Percentiles rank a stretch among this genome's conserved stretches.
Evolutionary conservation across 2,888 invertebrate species (phyloP).

Genomic region (Calephelis perditalis): DNA sequence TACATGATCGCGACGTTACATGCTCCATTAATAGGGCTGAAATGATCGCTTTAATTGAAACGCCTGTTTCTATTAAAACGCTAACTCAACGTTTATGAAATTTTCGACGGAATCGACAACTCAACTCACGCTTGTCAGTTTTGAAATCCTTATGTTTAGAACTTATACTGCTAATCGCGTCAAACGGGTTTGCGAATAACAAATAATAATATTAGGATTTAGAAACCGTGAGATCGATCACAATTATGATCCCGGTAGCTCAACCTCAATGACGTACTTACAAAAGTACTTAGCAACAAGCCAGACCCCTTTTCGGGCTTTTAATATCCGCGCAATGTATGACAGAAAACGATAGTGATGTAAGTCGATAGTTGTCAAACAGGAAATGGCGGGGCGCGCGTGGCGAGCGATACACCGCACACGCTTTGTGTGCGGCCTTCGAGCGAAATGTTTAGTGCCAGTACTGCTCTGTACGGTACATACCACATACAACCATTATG

Average conservation of each 20-base stretch:
- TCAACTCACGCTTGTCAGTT: conserved; percentile 42
- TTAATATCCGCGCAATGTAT: conserved; percentile 66
- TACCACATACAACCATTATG: conserved; percentile 61
- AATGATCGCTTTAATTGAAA: conserved; percentile 64
- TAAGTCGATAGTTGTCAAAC: conserved; percentile 76
- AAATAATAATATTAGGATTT: conserved; percentile 32
- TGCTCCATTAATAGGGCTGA: conserved; percentile 64
- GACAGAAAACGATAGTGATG: conserved; percentile 76
- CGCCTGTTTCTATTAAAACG: conserved; percentile 54
- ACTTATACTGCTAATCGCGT: not conserved
- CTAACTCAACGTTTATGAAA: conserved; percentile 40
- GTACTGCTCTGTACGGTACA: conserved; percentile 37
- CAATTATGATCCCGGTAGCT: conserved; percentile 61
- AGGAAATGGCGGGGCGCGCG: conserved; percentile 73
- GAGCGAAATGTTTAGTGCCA: conserved; percentile 61
- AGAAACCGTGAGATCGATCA: conserved; percentile 56
- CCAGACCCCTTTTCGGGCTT: conserved; percentile 68
- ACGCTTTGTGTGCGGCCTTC: conserved; percentile 68
- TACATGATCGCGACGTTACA: conserved; percentile 55
- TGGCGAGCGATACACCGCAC: conserved; percentile 61
- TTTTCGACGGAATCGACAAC: conserved; percentile 41
- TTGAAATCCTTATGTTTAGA: conserved; percentile 7
- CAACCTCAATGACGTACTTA: conserved; percentile 59
- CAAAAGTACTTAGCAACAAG: conserved; percentile 64
- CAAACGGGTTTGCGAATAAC: conserved; percentile 2